A percentile compares a stretch with the other conserved stretches of the same genome.
Evolutionary conservation across 2,888 invertebrate species (phyloP).

Genomic region (Dysmachus trigonus): DNA sequence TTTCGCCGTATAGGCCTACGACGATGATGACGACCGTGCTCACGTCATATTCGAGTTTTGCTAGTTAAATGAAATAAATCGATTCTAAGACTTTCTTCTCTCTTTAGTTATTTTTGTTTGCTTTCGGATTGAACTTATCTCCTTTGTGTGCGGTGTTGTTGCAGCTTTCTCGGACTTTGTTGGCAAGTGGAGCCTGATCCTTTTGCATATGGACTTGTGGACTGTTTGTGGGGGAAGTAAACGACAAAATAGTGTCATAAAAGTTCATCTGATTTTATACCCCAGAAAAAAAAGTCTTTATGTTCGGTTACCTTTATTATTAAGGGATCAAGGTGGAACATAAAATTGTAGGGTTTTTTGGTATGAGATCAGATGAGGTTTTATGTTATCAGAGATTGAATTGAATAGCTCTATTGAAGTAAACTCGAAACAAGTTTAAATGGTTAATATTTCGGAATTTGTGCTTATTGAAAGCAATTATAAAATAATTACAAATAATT

Average conservation of each 20-base stretch:
- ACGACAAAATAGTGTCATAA: neutral
- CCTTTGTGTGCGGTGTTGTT: neutral
- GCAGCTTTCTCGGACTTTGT: neutral
- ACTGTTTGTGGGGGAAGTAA: neutral
- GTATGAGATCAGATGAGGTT: neutral
- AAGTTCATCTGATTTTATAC: neutral
- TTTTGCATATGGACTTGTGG: neutral
- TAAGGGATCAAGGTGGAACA: neutral
- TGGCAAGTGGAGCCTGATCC: neutral
- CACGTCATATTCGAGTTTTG: slow-evolving; percentile 14
- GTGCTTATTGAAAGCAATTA: too few species aligned
- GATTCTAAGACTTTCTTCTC: slow-evolving; percentile 20
- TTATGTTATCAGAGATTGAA: neutral
- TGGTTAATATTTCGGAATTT: too few species aligned
- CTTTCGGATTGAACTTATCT: neutral
- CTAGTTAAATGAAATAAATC: slow-evolving; percentile 37
- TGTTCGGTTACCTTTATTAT: neutral
- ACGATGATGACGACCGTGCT: too few species aligned
- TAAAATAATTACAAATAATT: too few species aligned
- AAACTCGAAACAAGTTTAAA: neutral
- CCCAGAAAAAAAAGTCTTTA: neutral
- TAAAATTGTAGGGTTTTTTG: neutral
- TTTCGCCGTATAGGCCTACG: slow-evolving; percentile 59
- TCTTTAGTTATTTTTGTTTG: slow-evolving; percentile 20
- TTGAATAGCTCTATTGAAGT: neutral